Evolutionary conservation across 2,888 invertebrate genomes (phyloP), one percentile per base, ranked within the genome.

Genomic region (Tetragonula carbonaria): DNA sequence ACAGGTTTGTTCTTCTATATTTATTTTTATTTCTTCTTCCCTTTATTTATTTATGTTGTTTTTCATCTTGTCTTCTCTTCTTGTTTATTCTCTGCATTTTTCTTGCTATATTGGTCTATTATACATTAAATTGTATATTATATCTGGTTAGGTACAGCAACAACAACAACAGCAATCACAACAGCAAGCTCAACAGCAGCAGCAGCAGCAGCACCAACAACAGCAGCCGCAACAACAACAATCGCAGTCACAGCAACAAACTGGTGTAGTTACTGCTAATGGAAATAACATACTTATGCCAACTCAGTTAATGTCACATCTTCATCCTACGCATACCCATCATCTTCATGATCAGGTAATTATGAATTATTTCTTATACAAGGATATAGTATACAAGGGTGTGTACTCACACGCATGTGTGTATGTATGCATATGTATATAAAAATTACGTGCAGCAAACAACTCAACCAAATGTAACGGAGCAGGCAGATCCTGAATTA

Each of bases 281-380:
- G 91, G 91, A 84, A 91, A 87, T 82, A 93, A 92, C 73, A 92
- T 92, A 87, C 86, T 92, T 88, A 96, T 96, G 95, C 95, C 96
- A 88, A 95, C 95, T 92, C 96, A 96, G 80, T 95, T 96, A 93
- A 95, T 96, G 93, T 95, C 96, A 45, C 96, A 96, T 93, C 95
- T 96, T 89, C 96, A 96, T 94, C 95, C 93, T 72, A 89, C 92
- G 63, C 92, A 93, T 83, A 89, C 90, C 74, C 93, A 92, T 76
- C 92, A 92, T 90, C 91, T 93, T 73, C 92, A 92, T 74, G 92
- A 88, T 74, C 93, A 93, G 93, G 93, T 93, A 92, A 68, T 72
- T 57, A n/a, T 23, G 14, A 21, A 23, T 4, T 62, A 33, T 13
- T 11, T 65, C 21, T 65, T 65, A 33, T 18, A 21, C 28, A 33